phyloP scores from a whole-genome alignment of 2,888 invertebrate species.

The Heliconius sara region DNA sequence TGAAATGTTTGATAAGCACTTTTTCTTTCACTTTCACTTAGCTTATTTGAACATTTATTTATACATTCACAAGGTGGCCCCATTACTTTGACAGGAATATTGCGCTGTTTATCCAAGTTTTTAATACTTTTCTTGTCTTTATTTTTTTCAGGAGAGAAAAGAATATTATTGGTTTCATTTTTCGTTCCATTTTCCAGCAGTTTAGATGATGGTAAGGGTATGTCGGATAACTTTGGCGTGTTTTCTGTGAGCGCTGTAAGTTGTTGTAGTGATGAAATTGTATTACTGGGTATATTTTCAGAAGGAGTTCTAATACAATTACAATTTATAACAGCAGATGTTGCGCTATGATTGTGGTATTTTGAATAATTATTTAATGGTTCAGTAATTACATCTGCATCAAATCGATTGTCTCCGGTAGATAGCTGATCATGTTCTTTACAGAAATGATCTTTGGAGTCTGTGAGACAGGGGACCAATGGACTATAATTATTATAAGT shows the following conservation, averaged over 20 bases:
- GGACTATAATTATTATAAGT: not conserved
- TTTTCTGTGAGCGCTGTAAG: not conserved
- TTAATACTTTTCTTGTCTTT: not conserved
- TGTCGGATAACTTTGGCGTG: not conserved
- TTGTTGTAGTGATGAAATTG: not conserved
- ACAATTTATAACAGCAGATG: conserved; percentile 14
- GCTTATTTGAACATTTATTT: conserved; percentile 7
- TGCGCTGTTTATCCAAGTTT: not conserved
- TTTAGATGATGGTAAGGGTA: not conserved
- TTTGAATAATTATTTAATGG: conserved; percentile 17
- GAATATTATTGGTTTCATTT: not conserved
- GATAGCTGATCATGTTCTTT: conserved; percentile 18
- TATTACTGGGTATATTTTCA: not conserved
- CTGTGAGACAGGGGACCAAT: conserved; percentile 14
- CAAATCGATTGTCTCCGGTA: not conserved
- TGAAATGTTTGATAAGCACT: not conserved
- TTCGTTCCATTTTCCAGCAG: not conserved
- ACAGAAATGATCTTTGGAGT: conserved; percentile 16
- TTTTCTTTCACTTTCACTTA: conserved; percentile 7
- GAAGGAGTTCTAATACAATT: not conserved
- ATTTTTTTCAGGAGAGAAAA: not conserved
- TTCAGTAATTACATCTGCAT: not conserved
- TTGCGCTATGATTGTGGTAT: conserved; percentile 21
- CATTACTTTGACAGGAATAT: not conserved
- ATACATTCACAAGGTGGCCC: conserved; percentile 8